Conservation (phyloP, 2,113 vertebrate species). For the Theropithecus gelada region DNA sequence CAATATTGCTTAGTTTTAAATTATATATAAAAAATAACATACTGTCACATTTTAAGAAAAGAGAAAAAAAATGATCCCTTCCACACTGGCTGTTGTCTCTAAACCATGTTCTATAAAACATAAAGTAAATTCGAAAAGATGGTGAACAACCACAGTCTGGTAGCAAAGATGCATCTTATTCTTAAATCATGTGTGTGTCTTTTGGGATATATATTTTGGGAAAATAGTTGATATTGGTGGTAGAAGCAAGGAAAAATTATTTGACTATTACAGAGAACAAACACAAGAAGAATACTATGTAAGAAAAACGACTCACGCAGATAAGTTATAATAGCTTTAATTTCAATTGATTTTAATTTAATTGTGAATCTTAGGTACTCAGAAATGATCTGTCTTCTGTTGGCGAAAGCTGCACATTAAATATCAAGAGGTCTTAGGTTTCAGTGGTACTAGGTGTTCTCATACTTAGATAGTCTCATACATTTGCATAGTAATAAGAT, state of each 20-base stretch:
- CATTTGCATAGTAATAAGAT: background rate
- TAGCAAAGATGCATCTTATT: background rate
- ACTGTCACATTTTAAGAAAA: background rate
- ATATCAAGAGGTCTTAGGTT: background rate
- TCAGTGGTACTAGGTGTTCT: background rate
- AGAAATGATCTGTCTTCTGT: background rate
- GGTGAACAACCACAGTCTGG: no score
- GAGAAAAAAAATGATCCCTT: background rate
- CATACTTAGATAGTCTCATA: background rate
- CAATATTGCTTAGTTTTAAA: constrained; percentile 12
- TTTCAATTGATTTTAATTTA: background rate
- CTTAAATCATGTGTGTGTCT: background rate
- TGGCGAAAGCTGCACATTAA: background rate
- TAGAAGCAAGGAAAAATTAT: background rate
- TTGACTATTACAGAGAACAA: background rate
- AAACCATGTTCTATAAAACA: background rate
- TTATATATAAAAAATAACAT: background rate
- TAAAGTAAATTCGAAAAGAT: background rate
- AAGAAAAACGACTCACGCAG: background rate
- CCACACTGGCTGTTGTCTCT: background rate
- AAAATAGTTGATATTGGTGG: background rate
- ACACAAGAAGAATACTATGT: background rate
- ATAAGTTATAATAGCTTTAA: background rate
- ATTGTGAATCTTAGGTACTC: background rate
- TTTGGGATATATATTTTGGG: background rate